A percentile compares a stretch with the other conserved stretches of the same genome.
These are phyloP conservation scores for Solenopsis invicta DNA, from an alignment of 1,140 invertebrate genomes.

Conservation along the genomic window DNA sequence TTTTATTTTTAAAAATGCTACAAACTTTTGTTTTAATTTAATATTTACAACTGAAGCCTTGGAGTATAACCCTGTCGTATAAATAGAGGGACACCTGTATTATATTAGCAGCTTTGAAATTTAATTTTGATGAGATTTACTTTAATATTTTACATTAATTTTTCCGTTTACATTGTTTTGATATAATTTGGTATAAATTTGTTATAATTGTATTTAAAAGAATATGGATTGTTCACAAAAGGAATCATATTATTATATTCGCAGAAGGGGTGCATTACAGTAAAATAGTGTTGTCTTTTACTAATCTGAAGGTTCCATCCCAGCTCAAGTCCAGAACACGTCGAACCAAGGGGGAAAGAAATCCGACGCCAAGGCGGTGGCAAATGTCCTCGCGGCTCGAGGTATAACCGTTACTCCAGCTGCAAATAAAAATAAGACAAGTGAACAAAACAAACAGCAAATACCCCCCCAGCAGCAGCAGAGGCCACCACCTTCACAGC, in stretches of 20 bases:
- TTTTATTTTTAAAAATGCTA: too few species aligned
- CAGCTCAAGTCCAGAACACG: slow-evolving; percentile 83
- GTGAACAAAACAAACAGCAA: slow-evolving; percentile 79
- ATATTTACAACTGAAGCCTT: too few species aligned
- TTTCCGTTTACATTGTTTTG: background rate
- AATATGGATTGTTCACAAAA: background rate
- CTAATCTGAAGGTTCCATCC: slow-evolving; percentile 84
- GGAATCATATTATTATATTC: slow-evolving; percentile 40
- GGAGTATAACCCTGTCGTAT: too few species aligned
- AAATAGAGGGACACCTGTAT: too few species aligned
- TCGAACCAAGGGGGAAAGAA: slow-evolving; percentile 84
- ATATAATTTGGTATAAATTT: background rate
- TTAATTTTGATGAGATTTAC: slow-evolving; percentile 5
- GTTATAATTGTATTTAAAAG: background rate
- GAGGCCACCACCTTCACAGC: slow-evolving; percentile 72
- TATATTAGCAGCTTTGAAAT: background rate
- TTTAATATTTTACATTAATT: background rate
- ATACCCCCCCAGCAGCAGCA: slow-evolving; percentile 75
- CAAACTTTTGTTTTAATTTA: too few species aligned
- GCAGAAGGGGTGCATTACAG: slow-evolving; percentile 72
- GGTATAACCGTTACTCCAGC: slow-evolving; percentile 92
- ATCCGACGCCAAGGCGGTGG: slow-evolving; percentile 91
- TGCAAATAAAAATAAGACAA: slow-evolving; percentile 84
- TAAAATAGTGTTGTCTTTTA: slow-evolving; percentile 77
- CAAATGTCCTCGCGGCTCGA: slow-evolving; percentile 91